Evolutionary conservation across 1,140 invertebrate genomes (phyloP).

Genomic region (Diorhabda sublineata): DNA sequence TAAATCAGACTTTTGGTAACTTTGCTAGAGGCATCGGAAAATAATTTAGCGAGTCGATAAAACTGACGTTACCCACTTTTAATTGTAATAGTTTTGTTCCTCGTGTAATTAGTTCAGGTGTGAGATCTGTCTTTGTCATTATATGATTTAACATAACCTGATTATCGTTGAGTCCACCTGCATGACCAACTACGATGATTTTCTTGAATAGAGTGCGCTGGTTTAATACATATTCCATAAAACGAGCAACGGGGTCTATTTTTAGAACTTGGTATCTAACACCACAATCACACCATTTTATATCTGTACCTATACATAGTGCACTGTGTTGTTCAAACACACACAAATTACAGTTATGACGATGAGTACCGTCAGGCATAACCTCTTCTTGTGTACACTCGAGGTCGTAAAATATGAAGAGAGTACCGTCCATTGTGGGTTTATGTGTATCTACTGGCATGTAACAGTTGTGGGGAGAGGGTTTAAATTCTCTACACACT

Average conservation of each 20-base stretch:
- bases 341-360: too few species aligned
- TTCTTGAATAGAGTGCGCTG: constrained; percentile 4
- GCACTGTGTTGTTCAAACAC: too few species aligned
- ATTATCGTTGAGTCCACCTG: constrained; percentile 1
- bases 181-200: constrained; percentile 7
- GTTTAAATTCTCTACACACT: too few species aligned
- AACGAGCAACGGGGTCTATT: background rate
- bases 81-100: constrained; percentile 12
- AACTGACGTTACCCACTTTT: constrained; percentile 6
- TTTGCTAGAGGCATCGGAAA: constrained; percentile 17
- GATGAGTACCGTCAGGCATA: too few species aligned
- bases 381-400: too few species aligned
- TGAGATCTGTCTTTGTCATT: constrained; percentile 3
- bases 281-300: background rate
- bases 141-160: constrained; percentile 10
- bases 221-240: constrained; percentile 4
- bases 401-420: too few species aligned
- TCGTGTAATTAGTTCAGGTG: constrained; percentile 11
- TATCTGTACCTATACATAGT: too few species aligned
- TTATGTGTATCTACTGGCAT: too few species aligned
- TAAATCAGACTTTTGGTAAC: constrained; percentile 16
- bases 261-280: constrained; percentile 3
- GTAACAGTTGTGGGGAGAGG: too few species aligned
- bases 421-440: too few species aligned
- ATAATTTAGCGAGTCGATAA: constrained; percentile 19